Conservation (phyloP, 1,140 invertebrate genomes). For the Scylla paramamosain region DNA sequence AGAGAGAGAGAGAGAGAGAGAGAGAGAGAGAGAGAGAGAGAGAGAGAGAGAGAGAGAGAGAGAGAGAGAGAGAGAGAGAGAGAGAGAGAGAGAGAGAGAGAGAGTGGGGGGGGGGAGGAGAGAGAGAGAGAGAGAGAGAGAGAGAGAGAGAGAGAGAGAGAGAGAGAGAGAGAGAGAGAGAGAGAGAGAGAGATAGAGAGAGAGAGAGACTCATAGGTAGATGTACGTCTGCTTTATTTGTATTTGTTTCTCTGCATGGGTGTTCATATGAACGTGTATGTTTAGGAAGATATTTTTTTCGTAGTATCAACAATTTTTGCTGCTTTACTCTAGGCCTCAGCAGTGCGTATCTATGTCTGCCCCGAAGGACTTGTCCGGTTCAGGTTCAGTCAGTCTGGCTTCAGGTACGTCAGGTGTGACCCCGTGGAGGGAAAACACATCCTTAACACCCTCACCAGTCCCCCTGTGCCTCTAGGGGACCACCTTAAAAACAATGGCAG, state of each 20-base stretch:
- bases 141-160: conserved; percentile 20
- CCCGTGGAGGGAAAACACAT: background rate
- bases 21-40: background rate
- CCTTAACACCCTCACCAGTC: background rate
- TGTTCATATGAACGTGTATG: conserved; percentile 10
- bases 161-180: background rate
- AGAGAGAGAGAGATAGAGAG: background rate
- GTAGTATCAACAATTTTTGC: background rate
- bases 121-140: background rate
- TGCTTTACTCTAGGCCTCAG: background rate
- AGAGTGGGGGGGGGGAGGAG: background rate
- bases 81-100: conserved; percentile 20
- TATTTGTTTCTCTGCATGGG: background rate
- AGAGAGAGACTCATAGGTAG: background rate
- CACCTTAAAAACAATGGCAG: background rate
- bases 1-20: conserved; percentile 11
- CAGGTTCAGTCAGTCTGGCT: background rate
- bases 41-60: background rate
- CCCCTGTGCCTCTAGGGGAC: background rate
- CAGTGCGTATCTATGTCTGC: background rate
- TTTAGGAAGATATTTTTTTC: conserved; percentile 14
- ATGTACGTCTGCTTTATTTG: background rate
- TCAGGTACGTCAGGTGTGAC: background rate
- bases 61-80: conserved; percentile 2
- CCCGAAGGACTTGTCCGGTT: background rate